Evolutionary conservation across 2,888 invertebrate species (phyloP), one percentile per base, ranked within the genome.

Genomic region (Drosophila nr. medialis): DNA sequence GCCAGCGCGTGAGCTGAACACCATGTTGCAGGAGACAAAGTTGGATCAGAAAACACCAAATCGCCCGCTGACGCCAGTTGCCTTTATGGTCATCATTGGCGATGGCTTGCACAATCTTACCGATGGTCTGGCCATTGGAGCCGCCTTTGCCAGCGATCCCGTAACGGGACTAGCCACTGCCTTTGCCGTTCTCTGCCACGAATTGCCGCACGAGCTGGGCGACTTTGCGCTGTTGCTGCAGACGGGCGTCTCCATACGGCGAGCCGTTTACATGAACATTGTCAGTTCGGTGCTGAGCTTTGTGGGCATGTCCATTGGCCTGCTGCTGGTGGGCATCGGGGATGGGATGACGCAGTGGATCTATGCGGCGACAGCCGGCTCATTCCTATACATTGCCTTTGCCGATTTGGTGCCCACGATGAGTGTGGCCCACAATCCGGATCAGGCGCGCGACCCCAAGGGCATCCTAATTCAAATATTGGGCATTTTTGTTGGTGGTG

Each of bases 41-140:
- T 65, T 88, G 13, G 93, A 93, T 71, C 78, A 87, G 61, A 93
- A 93, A 68, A 70, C 78, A 0, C 89, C 89, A 1, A 81, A 94
- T 32, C 92, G 93, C 7, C 94, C 94, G 2, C 93, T 95, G 91
- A 94, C 95, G 11, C 95, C 96, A 0, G 95, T 96, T 15, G 96
- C 96, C 0, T 95, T 96, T 88, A 96, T 97, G 95, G 96, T 97
- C 45, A 95, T 97, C 64, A 94, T 96, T 45, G 97, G 97, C 1
- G 97, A 97, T 91, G 96, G 96, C 0, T 92, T 97, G 62, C 97
- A 97, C 89, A 97, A 97, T 92, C 94, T 97, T 73, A 96, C 96
- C 24, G 97, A 97, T 91, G 97, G 97, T 0, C 92, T 97, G 64
- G 96, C 97, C 1, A 96, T 97, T 73, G 97, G 96, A 3, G 96